phyloP scores from a whole-genome alignment of 1,140 invertebrate genomes.

The Polyergus mexicanus region DNA sequence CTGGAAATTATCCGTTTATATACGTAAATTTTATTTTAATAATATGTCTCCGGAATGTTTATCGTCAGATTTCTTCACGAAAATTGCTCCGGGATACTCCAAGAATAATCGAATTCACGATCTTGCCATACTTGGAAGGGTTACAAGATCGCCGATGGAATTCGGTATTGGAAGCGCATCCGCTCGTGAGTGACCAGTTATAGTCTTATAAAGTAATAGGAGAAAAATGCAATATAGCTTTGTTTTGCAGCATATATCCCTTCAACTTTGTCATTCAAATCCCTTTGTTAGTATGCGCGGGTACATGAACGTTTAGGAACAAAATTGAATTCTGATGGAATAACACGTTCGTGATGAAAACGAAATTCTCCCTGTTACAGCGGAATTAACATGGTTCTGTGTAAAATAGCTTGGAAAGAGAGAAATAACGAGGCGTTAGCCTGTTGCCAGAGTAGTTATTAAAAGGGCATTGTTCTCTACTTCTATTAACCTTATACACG shows the following conservation, averaged over 20 bases:
- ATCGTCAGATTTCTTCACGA: constrained; percentile 45
- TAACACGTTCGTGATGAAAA: constrained; percentile 26
- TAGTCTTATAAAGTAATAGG: not conserved
- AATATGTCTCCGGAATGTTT: not conserved
- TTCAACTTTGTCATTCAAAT: constrained; percentile 19
- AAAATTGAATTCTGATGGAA: constrained; percentile 41
- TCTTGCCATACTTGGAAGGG: constrained; percentile 10
- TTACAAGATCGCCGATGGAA: constrained; percentile 11
- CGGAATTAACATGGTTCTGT: constrained; percentile 36
- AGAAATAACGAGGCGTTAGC: constrained; percentile 30
- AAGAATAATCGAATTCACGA: constrained; percentile 10
- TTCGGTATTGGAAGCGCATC: constrained; percentile 11
- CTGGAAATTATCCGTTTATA: not conserved
- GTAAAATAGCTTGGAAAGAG: constrained; percentile 1
- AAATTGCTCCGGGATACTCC: not conserved
- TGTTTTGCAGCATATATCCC: not conserved
- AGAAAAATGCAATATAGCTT: not conserved
- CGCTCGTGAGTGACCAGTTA: not conserved
- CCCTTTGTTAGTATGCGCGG: no score
- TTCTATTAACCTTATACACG: not conserved
- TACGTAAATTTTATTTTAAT: constrained; percentile 1
- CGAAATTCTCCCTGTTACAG: constrained; percentile 37
- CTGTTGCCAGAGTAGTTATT: constrained; percentile 18
- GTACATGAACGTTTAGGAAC: not conserved
- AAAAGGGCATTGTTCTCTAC: not conserved